phyloP scores from a whole-genome alignment of 2,888 invertebrate genomes.

The Teleiodes luculella region DNA sequence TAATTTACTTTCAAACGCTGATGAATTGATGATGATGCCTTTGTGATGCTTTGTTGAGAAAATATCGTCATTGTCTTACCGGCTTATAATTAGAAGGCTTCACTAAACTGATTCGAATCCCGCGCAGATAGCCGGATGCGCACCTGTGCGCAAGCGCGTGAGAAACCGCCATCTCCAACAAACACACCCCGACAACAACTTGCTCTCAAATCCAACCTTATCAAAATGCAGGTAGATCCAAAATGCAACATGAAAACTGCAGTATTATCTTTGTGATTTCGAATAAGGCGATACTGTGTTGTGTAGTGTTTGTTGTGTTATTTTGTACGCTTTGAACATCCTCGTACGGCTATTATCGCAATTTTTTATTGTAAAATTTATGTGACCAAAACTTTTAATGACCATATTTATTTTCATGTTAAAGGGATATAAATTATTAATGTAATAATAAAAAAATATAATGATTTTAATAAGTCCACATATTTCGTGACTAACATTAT shows the following conservation, averaged over 20 bases:
- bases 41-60: too few species aligned
- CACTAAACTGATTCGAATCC: slow-evolving; percentile 57
- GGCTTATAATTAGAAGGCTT: slow-evolving; percentile 55
- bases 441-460: too few species aligned
- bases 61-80: slow-evolving; percentile 42
- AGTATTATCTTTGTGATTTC: background rate
- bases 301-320: slow-evolving; percentile 66
- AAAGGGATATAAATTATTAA: too few species aligned
- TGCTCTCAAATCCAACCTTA: slow-evolving; percentile 22
- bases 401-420: background rate
- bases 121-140: slow-evolving; percentile 71
- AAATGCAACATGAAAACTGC: slow-evolving; percentile 14
- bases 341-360: slow-evolving; percentile 64
- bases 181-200: background rate
- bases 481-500: too few species aligned
- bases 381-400: slow-evolving; percentile 33
- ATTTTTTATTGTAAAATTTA: slow-evolving; percentile 52
- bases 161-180: slow-evolving; percentile 55
- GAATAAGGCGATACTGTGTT: slow-evolving; percentile 53
- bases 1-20: too few species aligned
- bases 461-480: background rate
- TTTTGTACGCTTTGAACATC: slow-evolving; percentile 72
- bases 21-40: too few species aligned
- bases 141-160: slow-evolving; percentile 72
- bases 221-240: slow-evolving; percentile 9